Base-by-base conservation (phyloP, 2,113 vertebrate species). In the Microcebus jonahi region DNA sequence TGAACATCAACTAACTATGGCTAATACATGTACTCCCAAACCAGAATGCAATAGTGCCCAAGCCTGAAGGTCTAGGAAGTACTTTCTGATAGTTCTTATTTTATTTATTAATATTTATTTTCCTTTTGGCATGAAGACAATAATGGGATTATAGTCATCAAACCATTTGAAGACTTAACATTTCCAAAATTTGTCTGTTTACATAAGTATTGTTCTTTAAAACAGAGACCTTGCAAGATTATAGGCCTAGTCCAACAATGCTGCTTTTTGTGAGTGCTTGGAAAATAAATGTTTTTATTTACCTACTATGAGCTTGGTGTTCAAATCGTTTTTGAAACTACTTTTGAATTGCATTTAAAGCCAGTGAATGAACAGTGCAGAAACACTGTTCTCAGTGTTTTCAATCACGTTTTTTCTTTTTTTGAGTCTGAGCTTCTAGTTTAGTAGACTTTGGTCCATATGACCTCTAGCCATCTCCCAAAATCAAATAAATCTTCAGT, bases 21-120 rank as follows among this genome's bases (percentile, higher is more conserved):
- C 81, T 89, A 67, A 68, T 73, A 31, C 8, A 13, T 75, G 39
- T 85, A 75, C 14, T 21, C 42, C 39, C 45, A 89, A 92, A 31
- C 8, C 2, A 76, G 39, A 48, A 81, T 89, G 73, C 73, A 82
- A 15, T 29, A 67, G 31, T 73, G n/a, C 25, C 42, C n/a, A 48
- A 68, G n/a, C 13, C 39, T 79, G n/a, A 83, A 91, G 82, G 4
- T 76, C 29, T 63, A 76, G 29, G 90, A 90, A 79, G 55, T 91
- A 79, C 36, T 94, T 97, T 82, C 25, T 84, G 39, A 42, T 25
- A 59, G 75, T 88, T 73, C n/a, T 91, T 82, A 39, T 88, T 87
- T 82, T 82, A 57, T 63, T 84, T 73, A 61, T 55, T 55, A 55
- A 18, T 18, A 55, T 50, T 61, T 39, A 20, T 79, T 95, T 90